A percentile compares a stretch with the other conserved stretches of the same genome.
These are phyloP conservation scores for Eilema griseolum DNA, from an alignment of 2,888 invertebrate genomes.

Conservation along the genomic window DNA sequence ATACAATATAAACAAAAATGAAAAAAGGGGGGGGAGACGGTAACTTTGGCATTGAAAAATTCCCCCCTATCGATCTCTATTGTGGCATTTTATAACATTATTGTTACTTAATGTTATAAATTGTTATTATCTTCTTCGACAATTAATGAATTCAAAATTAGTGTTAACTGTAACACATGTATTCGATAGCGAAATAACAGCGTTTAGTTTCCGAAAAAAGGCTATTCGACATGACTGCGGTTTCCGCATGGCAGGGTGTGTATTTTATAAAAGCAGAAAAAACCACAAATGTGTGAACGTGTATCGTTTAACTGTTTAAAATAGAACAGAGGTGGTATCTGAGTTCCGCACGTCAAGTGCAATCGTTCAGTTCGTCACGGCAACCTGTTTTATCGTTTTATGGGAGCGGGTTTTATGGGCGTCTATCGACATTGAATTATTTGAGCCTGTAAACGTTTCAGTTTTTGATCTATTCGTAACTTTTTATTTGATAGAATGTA, in stretches of 20 bases:
- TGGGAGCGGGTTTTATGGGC: constrained; percentile 42
- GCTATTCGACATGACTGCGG: neutral
- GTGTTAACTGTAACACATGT: neutral
- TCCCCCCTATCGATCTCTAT: no score
- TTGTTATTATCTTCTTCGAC: neutral
- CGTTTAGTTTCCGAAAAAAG: neutral
- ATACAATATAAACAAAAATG: no score
- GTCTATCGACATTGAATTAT: constrained; percentile 32
- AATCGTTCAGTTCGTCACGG: constrained; percentile 25
- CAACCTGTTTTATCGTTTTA: constrained; percentile 47
- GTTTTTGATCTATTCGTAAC: constrained; percentile 29
- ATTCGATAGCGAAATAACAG: neutral
- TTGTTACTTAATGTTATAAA: no score
- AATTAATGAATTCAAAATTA: neutral
- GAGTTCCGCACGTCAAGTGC: constrained; percentile 15
- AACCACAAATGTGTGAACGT: constrained; percentile 6
- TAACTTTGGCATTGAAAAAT: no score
- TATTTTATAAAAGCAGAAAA: constrained; percentile 6
- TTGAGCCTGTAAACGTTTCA: constrained; percentile 27
- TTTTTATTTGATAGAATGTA: no score
- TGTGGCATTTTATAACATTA: no score
- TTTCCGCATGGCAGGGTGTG: neutral
- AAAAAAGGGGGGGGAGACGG: no score
- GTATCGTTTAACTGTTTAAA: constrained; percentile 11
- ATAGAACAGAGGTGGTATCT: constrained; percentile 6